A percentile compares a stretch with the other conserved stretches of the same genome.
phyloP scores from a whole-genome alignment of 2,888 invertebrate genomes.

The Agrotis clavis region DNA sequence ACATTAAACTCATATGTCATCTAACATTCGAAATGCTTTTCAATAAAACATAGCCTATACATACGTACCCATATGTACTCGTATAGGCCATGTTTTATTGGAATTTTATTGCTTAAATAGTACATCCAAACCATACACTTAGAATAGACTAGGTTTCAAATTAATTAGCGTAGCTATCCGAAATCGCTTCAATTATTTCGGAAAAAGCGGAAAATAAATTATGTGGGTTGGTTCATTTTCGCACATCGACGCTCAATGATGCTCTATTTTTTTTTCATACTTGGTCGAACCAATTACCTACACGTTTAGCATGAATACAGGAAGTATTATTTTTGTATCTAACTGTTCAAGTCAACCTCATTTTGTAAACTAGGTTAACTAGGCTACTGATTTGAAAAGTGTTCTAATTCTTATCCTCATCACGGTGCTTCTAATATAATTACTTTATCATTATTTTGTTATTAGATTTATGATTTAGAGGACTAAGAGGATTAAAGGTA shows the following conservation, averaged over 20 bases:
- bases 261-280: neutral
- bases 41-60: too few species aligned
- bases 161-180: neutral
- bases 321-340: neutral
- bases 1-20: too few species aligned
- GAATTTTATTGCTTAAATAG: too few species aligned
- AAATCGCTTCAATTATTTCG: neutral
- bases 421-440: neutral
- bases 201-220: neutral
- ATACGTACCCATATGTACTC: too few species aligned
- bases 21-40: too few species aligned
- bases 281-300: neutral
- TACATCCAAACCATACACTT: too few species aligned
- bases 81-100: too few species aligned
- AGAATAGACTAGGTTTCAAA: too few species aligned
- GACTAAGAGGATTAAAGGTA: too few species aligned
- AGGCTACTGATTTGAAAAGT: neutral
- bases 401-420: neutral
- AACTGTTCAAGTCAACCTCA: slow-evolving; percentile 6
- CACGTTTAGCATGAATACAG: neutral
- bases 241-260: neutral
- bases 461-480: neutral
- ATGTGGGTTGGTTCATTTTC: slow-evolving; percentile 4
- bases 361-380: slow-evolving; percentile 6
- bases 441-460: too few species aligned